Evolutionary conservation across 2,797 vertebrate species (phyloP).

Genomic region (Sarcoramphus papa): DNA sequence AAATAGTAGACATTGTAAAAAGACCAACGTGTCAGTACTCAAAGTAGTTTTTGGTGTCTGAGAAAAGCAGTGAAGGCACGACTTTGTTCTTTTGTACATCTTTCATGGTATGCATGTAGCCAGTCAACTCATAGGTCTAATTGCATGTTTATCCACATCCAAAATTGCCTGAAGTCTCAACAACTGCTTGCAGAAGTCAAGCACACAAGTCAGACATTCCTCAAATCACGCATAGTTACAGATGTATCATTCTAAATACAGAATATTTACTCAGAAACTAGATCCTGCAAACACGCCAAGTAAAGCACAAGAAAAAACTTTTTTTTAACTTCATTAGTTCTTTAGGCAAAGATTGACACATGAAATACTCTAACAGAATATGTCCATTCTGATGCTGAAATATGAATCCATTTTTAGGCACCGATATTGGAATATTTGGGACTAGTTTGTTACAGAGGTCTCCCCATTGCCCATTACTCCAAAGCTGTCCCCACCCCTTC

Average conservation of each 20-base stretch:
- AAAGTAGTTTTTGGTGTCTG: background rate
- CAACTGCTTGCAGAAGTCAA: background rate
- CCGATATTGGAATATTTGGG: rapidly evolving
- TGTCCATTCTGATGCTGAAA: background rate
- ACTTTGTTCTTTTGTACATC: background rate
- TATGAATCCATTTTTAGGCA: background rate
- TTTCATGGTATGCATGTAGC: background rate
- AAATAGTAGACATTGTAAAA: background rate
- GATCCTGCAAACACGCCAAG: background rate
- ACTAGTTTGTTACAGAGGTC: background rate
- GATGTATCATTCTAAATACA: background rate
- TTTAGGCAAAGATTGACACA: background rate
- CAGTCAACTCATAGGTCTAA: background rate
- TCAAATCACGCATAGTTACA: background rate
- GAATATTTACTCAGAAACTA: background rate
- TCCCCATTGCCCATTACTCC: background rate
- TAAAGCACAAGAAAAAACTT: background rate
- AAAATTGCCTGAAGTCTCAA: background rate
- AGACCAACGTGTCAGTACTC: background rate
- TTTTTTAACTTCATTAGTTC: background rate
- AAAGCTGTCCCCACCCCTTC: background rate
- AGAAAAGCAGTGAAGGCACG: background rate
- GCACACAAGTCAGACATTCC: background rate
- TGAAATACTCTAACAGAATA: background rate
- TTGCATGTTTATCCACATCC: background rate